Base-by-base conservation (phyloP, 2,113 vertebrate species). In the Austrofundulus limnaeus region DNA sequence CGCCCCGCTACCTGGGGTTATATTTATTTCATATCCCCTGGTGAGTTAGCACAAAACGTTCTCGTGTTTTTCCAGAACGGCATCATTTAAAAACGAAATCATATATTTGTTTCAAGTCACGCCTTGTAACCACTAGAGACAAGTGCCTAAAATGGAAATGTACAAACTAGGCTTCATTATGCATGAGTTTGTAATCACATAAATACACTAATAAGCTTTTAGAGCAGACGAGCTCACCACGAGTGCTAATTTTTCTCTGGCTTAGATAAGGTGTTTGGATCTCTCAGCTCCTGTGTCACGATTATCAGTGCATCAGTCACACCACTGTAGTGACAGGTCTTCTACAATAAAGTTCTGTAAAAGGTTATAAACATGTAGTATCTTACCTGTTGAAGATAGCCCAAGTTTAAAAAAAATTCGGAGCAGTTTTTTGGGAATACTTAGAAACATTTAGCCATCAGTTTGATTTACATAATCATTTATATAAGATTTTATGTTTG, bases 231-330 rank as follows among this genome's bases (percentile, higher is more conserved):
- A 1, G 16, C 58, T 75, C 75, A 54, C 69, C 55, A 47, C 72
- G 46, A 71, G 66, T 56, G 57, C 69, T 75, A 66, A 79, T 87
- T 72, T 78, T 58, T 21, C 49, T 41, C 39, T 51, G 63, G 64
- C 74, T 62, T 28, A 43, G 70, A 54, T 55, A 16, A 69, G 61
- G 61, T 49, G 46, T 61, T 57, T n/a, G 50, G 5, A 56, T 28
- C 68, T 43, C 28, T 78, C 45, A 24, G 76, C 63, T 73, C 45
- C 77, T 65, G 77, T 37, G 77, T 62, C 8, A 50, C 45, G 21
- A 85, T 88, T 85, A 78, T 70, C 80, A 61, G 67, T 58, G 58
- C 82, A 89, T 85, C 89, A 82, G 88, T 88, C 89, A 70, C 20
- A 10, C 55, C 50, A 46, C 77, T 79, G 83, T 7, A 70, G 5